Percentiles rank a stretch among this genome's conserved stretches.
Conservation (phyloP, 1,140 invertebrate species). For the Caenorhabditis brenneri region DNA sequence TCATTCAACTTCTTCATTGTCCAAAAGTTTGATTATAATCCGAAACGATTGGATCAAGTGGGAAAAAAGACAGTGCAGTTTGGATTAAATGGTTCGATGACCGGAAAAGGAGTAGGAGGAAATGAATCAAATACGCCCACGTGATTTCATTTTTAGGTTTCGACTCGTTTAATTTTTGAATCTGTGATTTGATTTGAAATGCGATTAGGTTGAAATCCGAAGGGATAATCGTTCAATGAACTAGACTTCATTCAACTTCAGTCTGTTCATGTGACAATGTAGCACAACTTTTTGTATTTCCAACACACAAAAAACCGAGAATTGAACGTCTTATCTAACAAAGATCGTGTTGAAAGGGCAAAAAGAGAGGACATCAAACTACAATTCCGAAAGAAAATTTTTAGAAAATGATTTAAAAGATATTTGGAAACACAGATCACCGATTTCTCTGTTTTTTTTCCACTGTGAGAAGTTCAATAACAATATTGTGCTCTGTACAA, state of each 20-base stretch:
- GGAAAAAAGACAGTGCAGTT: not conserved
- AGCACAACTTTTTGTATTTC: not conserved
- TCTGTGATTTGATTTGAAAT: not conserved
- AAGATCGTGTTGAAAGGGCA: not conserved
- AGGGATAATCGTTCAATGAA: not conserved
- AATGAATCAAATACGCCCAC: constrained; percentile 1
- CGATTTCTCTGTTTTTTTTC: no score
- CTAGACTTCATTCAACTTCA: not conserved
- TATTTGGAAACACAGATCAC: no score
- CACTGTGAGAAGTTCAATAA: no score
- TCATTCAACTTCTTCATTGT: not conserved
- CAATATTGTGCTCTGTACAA: no score
- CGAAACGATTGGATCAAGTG: constrained; percentile 7
- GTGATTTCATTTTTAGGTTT: not conserved
- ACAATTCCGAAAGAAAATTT: not conserved
- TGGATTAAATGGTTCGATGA: not conserved
- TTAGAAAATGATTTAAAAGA: no score
- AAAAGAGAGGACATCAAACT: not conserved
- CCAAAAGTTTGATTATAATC: not conserved
- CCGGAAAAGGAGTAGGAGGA: not conserved
- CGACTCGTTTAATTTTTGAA: not conserved
- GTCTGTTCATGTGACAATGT: not conserved
- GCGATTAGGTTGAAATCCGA: not conserved
- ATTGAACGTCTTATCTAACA: not conserved
- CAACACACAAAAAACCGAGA: not conserved